Base-by-base conservation (phyloP, 1,140 invertebrate species). In the Drosophila biarmipes region DNA sequence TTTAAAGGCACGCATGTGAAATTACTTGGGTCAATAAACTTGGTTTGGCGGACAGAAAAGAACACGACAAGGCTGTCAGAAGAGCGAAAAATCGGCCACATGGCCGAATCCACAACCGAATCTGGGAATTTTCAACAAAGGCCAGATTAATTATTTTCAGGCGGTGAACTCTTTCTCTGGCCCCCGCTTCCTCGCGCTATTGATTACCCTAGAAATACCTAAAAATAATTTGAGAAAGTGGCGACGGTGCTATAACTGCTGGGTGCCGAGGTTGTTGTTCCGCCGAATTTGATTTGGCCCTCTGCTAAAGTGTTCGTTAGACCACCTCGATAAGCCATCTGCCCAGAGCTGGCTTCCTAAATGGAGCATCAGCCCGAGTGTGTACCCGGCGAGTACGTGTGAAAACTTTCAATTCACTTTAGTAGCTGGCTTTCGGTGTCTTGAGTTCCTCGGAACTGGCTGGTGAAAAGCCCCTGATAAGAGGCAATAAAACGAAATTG, bases 171-270 rank as follows among this genome's bases (percentile, higher is more conserved):
- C 42, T 53, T 55, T 59, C 48, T 42, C 29, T 31, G 56, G 21
- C n/a, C 58, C 29, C 51, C 45, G 38, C 61, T 37, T 35, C 61
- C 40, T 35, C 61, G 29, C 62, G 71, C 73, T 56, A 80, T 80
- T 52, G 77, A 80, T 80, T 80, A 51, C 64, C 67, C 57, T 59
- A 55, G 61, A 64, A 80, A 76, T 71, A 69, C 67, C 57, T 59
- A 55, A 64, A 64, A 80, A 76, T 63, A 69, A 66, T 68, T 61
- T 64, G 59, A 62, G 45, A 38, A 73, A 52, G 37, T 48, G 58
- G 42, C 52, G 62, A 59, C 51, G 55, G 46, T 57, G 67, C 64
- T 54, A 45, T 73, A 62, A 73, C 56, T 62, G 68, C 69, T 72
- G 56, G 68, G 68, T 61, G 71, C 67, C 68, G 68, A 62, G 68